Conservation (phyloP, 2,797 vertebrate species). For the Lagothrix lagotricha region DNA sequence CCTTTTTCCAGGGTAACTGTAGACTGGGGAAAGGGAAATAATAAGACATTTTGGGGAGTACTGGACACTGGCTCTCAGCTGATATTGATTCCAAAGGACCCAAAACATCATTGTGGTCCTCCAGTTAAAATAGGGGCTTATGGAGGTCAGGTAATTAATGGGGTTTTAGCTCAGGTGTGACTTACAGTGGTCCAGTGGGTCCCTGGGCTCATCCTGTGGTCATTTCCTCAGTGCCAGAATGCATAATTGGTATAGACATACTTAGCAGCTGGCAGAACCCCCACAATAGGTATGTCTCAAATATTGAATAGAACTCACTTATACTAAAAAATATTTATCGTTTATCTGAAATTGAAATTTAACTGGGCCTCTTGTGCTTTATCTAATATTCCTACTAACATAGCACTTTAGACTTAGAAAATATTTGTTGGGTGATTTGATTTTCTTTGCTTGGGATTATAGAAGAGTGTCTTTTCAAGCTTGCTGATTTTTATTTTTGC, state of each 20-base stretch:
- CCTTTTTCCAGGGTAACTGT: not conserved
- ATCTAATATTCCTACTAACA: not conserved
- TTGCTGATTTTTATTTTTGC: not conserved
- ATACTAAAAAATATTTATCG: not conserved
- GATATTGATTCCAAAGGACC: not conserved
- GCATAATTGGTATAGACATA: not conserved
- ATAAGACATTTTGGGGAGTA: not conserved
- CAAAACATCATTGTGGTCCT: not conserved
- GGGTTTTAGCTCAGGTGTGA: not conserved
- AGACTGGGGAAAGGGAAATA: not conserved
- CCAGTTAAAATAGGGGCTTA: not conserved
- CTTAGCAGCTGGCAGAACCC: not conserved
- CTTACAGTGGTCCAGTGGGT: not conserved
- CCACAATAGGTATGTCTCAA: not conserved
- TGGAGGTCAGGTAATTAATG: not conserved
- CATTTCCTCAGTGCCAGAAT: not conserved
- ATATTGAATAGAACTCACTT: not conserved
- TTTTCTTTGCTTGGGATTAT: not conserved
- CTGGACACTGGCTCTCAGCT: not conserved
- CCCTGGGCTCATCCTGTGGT: not conserved
- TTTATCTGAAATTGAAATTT: slow-evolving; percentile 41
- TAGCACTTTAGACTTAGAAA: not conserved
- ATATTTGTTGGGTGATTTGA: not conserved
- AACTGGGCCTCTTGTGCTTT: not conserved
- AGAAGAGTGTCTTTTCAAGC: not conserved